Percentiles rank a stretch among this genome's conserved stretches.
Conservation (phyloP, 1,140 invertebrate species). For the Lycorma delicatula region DNA sequence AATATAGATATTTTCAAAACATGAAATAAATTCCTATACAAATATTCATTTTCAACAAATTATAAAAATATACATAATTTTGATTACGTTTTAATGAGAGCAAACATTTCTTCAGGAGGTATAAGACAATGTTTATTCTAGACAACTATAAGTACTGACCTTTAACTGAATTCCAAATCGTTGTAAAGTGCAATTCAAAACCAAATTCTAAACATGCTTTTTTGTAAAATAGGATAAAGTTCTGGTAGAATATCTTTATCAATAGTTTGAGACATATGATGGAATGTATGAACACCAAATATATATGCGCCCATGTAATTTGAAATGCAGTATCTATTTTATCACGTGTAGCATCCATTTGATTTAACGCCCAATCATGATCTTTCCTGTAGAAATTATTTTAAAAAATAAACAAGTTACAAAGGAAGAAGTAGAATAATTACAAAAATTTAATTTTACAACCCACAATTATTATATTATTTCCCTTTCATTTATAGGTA, state of each 20-base stretch:
- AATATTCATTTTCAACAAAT: no score
- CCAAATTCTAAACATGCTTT: conserved; percentile 63
- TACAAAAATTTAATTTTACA: no score
- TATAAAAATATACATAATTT: no score
- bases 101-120: not conserved
- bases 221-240: conserved; percentile 52
- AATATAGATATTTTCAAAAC: no score
- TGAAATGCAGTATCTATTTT: conserved; percentile 57
- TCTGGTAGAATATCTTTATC: conserved; percentile 56
- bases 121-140: conserved; percentile 3
- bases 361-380: conserved; percentile 68
- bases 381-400: conserved; percentile 41
- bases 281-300: conserved; percentile 68
- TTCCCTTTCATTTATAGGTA: no score
- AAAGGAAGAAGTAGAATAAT: no score
- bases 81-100: not conserved
- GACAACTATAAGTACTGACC: conserved; percentile 57
- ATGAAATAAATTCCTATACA: no score
- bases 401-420: no score
- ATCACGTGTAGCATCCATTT: conserved; percentile 66
- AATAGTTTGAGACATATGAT: conserved; percentile 73
- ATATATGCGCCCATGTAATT: conserved; percentile 58
- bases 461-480: no score
- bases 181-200: conserved; percentile 43
- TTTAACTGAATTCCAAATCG: conserved; percentile 50